Percentiles rank a stretch among this genome's conserved stretches.
phyloP scores from a whole-genome alignment of 2,888 invertebrate genomes.

The Morinoia aosen region DNA sequence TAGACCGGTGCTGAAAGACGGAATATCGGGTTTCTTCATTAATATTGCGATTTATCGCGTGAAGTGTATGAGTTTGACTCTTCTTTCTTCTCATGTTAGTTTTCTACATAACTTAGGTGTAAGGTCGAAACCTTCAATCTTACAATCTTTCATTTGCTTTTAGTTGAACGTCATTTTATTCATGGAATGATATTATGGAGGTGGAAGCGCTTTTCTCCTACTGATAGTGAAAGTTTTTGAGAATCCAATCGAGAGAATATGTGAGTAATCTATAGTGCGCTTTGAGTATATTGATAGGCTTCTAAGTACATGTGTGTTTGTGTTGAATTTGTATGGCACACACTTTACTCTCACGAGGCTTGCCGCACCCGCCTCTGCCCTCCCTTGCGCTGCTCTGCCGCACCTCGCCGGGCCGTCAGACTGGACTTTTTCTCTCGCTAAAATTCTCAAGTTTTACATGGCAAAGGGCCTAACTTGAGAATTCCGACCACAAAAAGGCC shows the following conservation, averaged over 20 bases:
- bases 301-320: slow-evolving; percentile 9
- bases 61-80: neutral
- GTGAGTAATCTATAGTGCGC: neutral
- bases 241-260: neutral
- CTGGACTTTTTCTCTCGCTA: too few species aligned
- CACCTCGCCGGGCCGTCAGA: too few species aligned
- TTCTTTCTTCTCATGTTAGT: neutral
- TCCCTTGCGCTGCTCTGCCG: too few species aligned
- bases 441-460: too few species aligned
- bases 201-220: neutral
- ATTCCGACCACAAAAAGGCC: too few species aligned
- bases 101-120: neutral
- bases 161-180: neutral
- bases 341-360: neutral
- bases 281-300: neutral
- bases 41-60: neutral
- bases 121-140: too few species aligned
- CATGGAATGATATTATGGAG: neutral
- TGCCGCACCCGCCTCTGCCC: neutral
- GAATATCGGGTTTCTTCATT: neutral
- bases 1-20: too few species aligned
- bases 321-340: neutral
- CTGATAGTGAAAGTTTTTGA: neutral
- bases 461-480: too few species aligned
- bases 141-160: too few species aligned